These are phyloP conservation scores for Seladonia tumulorum DNA, from an alignment of 2,888 invertebrate genomes.

Conservation along the genomic window DNA sequence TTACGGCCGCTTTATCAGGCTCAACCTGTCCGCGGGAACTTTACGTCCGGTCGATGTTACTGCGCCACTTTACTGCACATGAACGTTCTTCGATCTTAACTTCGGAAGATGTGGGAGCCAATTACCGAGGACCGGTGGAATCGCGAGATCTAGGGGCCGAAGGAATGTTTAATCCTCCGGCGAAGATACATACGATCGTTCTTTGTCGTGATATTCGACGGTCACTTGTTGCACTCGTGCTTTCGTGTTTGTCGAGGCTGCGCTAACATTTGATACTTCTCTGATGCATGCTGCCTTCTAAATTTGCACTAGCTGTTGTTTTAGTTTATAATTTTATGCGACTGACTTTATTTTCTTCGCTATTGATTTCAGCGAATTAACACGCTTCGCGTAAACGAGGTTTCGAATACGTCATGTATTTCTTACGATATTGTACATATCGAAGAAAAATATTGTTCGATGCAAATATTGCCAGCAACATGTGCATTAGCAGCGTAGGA, in stretches of 20 bases:
- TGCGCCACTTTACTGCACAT: neutral
- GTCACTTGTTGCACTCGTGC: neutral
- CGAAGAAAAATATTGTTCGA: too few relatives aligned
- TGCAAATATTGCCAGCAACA: too few relatives aligned
- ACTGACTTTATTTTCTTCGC: neutral
- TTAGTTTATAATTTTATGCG: neutral
- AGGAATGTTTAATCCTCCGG: neutral
- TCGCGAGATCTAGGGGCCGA: neutral
- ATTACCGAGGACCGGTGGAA: neutral
- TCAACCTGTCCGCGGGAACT: slow-evolving; percentile 42
- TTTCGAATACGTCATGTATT: too few relatives aligned
- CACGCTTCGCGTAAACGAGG: too few relatives aligned
- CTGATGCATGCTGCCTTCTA: neutral
- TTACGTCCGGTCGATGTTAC: slow-evolving; percentile 12
- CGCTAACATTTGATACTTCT: neutral
- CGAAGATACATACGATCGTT: neutral
- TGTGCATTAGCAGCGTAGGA: too few relatives aligned
- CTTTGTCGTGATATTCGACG: neutral
- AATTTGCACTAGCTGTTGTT: neutral
- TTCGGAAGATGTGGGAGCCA: neutral
- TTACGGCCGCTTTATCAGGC: slow-evolving; percentile 59
- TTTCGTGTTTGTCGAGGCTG: neutral
- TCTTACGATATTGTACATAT: too few relatives aligned
- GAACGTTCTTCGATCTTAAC: slow-evolving; percentile 1
- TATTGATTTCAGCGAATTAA: neutral